Percentiles rank a stretch among this genome's conserved stretches.
Conservation (phyloP, 2,888 invertebrate genomes). For the Aspidiotus destructor region DNA sequence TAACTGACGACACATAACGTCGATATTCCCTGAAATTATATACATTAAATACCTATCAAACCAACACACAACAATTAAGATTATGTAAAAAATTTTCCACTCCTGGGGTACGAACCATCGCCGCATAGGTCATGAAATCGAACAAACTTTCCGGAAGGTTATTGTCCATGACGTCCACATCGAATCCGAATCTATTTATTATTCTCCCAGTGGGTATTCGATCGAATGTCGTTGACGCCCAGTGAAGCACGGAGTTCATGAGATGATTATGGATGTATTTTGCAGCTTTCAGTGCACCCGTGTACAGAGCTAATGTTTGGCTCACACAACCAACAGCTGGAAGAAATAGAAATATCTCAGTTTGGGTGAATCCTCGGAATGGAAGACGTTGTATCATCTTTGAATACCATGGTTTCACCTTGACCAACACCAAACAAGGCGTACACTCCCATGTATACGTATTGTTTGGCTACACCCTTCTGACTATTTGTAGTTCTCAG, state of each 20-base stretch:
- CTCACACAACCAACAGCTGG: too few species aligned
- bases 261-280: constrained; percentile 34
- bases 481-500: constrained; percentile 41
- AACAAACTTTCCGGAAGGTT: constrained; percentile 43
- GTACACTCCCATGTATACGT: constrained; percentile 81
- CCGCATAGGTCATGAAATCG: too few species aligned
- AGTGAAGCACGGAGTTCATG: constrained; percentile 46
- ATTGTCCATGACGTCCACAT: constrained; percentile 60
- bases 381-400: too few species aligned
- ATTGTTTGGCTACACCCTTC: constrained; percentile 47
- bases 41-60: too few species aligned
- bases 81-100: too few species aligned
- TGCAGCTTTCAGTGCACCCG: constrained; percentile 26
- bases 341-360: too few species aligned
- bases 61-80: too few species aligned
- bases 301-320: too few species aligned
- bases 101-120: too few species aligned
- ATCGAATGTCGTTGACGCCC: constrained; percentile 47
- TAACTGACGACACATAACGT: constrained; percentile 77
- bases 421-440: constrained; percentile 79
- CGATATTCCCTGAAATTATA: constrained; percentile 59
- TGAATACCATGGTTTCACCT: constrained; percentile 48
- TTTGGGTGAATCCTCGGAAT: too few species aligned
- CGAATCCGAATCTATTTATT: constrained; percentile 45
- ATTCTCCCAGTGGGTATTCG: constrained; percentile 47